Evolutionary conservation across 2,888 invertebrate species (phyloP).

Genomic region (Charanyca ferruginea): DNA sequence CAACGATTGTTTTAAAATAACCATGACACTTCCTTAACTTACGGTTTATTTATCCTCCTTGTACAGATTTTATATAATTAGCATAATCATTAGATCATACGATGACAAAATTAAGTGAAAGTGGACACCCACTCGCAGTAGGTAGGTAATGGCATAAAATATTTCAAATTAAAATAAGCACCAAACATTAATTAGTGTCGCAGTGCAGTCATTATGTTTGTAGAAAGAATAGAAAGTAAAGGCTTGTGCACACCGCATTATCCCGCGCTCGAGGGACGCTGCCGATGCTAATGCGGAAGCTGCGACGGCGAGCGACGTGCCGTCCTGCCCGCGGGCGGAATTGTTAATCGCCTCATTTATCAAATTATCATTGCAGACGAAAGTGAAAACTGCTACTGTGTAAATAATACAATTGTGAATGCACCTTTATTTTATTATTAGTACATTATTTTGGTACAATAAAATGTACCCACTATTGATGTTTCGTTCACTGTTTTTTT

Average conservation of each 20-base stretch:
- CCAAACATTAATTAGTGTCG: constrained; percentile 72
- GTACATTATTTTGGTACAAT: constrained; percentile 30
- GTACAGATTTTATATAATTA: constrained; percentile 46
- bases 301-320: constrained; percentile 73
- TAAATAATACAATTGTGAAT: constrained; percentile 68
- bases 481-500: constrained; percentile 27
- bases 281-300: constrained; percentile 80
- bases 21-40: constrained; percentile 49
- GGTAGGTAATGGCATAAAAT: constrained; percentile 63
- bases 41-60: constrained; percentile 47
- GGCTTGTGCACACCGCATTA: constrained; percentile 67
- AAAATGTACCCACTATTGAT: constrained; percentile 1
- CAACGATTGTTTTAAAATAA: constrained; percentile 40
- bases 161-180: constrained; percentile 76
- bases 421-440: constrained; percentile 61
- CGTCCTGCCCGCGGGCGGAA: constrained; percentile 83
- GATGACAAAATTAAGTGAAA: constrained; percentile 72
- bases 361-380: constrained; percentile 82
- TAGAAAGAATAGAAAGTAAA: constrained; percentile 76
- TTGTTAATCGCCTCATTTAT: constrained; percentile 83
- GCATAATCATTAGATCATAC: constrained; percentile 53
- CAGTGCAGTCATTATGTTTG: constrained; percentile 66
- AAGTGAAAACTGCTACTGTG: constrained; percentile 85
- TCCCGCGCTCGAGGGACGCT: constrained; percentile 74
- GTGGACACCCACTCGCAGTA: constrained; percentile 69